Conservation (phyloP, 2,888 invertebrate genomes). For the Lissonota sp. region DNA sequence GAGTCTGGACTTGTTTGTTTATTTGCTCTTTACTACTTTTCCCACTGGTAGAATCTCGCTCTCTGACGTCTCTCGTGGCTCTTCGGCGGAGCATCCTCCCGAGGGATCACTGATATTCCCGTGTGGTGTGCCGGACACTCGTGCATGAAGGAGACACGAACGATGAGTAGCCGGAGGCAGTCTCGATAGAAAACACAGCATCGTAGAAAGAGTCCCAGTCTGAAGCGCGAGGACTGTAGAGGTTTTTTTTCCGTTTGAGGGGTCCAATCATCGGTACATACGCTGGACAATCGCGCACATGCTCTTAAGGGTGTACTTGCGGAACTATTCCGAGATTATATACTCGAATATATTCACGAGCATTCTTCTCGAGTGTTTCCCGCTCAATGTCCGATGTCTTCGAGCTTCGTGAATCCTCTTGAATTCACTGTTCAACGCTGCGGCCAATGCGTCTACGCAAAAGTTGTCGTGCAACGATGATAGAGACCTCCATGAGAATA, state of each 20-base stretch:
- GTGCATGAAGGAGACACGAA: not conserved
- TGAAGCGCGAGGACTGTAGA: slow-evolving; percentile 10
- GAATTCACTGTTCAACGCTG: slow-evolving; percentile 15
- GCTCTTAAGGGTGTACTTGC: slow-evolving; percentile 31
- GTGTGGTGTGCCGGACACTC: slow-evolving; percentile 32
- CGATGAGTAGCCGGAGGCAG: slow-evolving; percentile 9
- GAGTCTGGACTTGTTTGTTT: slow-evolving; percentile 29
- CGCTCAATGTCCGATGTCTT: slow-evolving; percentile 60
- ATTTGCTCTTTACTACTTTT: slow-evolving; percentile 16
- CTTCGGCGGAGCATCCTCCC: not conserved
- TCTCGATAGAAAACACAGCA: slow-evolving; percentile 42
- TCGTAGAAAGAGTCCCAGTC: slow-evolving; percentile 28
- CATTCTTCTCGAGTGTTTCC: slow-evolving; percentile 3
- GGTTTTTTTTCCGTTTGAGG: slow-evolving; percentile 43
- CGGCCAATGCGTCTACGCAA: not conserved
- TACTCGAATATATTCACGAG: slow-evolving; percentile 50
- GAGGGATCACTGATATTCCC: slow-evolving; percentile 18
- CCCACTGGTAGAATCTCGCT: not conserved
- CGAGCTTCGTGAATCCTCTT: slow-evolving; percentile 11
- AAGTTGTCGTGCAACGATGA: too few species aligned
- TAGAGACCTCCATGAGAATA: too few species aligned
- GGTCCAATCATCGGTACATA: slow-evolving; percentile 59
- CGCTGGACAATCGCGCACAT: slow-evolving; percentile 16
- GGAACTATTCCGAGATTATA: slow-evolving; percentile 28
- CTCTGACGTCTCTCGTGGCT: slow-evolving; percentile 18